A percentile compares a stretch with the other conserved stretches of the same genome.
These are phyloP conservation scores for Hetaerina americana DNA, from an alignment of 1,140 invertebrate genomes.

Conservation along the genomic window DNA sequence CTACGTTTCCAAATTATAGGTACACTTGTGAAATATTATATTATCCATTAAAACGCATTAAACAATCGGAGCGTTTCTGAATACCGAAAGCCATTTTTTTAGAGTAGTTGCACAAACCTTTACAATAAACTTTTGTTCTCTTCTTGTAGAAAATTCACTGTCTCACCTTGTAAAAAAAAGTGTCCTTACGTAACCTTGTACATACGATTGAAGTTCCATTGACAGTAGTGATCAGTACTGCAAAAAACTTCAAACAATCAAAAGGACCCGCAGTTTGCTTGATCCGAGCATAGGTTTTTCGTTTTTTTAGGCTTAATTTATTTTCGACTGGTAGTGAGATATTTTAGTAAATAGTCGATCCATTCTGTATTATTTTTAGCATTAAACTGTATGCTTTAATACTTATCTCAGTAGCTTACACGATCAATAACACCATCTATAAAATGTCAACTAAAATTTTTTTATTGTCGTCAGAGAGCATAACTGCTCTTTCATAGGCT, in stretches of 20 bases:
- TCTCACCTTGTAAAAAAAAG: background rate
- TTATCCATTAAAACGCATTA: no score
- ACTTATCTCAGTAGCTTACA: background rate
- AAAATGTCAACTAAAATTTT: background rate
- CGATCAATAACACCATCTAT: background rate
- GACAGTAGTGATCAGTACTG: background rate
- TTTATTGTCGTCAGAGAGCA: no score
- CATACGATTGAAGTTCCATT: background rate
- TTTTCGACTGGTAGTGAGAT: background rate
- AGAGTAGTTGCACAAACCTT: background rate
- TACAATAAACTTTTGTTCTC: background rate
- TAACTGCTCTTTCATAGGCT: background rate
- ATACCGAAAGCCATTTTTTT: background rate
- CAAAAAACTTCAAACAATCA: no score
- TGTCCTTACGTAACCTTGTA: background rate
- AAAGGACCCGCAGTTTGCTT: background rate
- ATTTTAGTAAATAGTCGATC: background rate
- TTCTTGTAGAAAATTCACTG: background rate
- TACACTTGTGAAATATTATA: no score
- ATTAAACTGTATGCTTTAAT: background rate
- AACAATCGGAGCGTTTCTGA: background rate
- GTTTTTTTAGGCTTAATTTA: background rate
- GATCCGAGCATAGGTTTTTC: background rate
- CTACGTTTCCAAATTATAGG: no score
- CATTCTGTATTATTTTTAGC: background rate